Conservation (phyloP, 2,888 invertebrate species). For the Drosophila prolongata region DNA sequence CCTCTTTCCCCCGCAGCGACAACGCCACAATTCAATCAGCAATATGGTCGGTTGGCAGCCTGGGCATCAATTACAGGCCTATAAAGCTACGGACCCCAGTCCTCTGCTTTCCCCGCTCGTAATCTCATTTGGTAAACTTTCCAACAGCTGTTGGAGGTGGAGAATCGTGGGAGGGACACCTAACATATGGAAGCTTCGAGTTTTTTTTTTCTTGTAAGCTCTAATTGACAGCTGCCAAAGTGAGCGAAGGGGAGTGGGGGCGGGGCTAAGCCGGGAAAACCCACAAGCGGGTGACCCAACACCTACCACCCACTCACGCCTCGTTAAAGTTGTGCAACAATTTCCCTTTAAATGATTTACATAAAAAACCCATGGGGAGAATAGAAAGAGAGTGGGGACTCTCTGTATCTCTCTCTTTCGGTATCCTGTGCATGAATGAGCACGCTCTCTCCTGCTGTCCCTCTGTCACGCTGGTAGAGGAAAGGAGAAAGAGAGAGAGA, state of each 20-base stretch:
- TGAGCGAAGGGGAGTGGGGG: neutral
- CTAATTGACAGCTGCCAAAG: conserved; percentile 65
- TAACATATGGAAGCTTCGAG: conserved; percentile 47
- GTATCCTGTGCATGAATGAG: conserved; percentile 73
- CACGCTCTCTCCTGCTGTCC: conserved; percentile 11
- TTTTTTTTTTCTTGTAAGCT: conserved; percentile 30
- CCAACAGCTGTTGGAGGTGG: conserved; percentile 40
- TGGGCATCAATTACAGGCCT: conserved; percentile 53
- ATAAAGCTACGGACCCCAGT: conserved; percentile 36
- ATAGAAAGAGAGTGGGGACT: conserved; percentile 3
- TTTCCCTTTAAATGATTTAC: conserved; percentile 61
- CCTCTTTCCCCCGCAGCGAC: conserved; percentile 2
- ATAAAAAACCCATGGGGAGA: conserved; percentile 26
- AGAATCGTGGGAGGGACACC: conserved; percentile 17
- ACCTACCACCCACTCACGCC: neutral
- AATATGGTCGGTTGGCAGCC: conserved; percentile 44
- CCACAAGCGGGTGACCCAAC: conserved; percentile 23
- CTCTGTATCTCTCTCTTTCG: conserved; percentile 38
- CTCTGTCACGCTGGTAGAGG: neutral
- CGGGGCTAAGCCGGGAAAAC: conserved; percentile 27
- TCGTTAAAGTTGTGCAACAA: conserved; percentile 74
- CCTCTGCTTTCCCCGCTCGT: conserved; percentile 11
- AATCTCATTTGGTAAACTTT: conserved; percentile 50
- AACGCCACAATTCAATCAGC: conserved; percentile 47
- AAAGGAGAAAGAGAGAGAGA: conserved; percentile 1